A percentile compares a stretch with the other conserved stretches of the same genome.
Conservation (phyloP, 2,797 vertebrate genomes). For the Heterohyrax brucei region DNA sequence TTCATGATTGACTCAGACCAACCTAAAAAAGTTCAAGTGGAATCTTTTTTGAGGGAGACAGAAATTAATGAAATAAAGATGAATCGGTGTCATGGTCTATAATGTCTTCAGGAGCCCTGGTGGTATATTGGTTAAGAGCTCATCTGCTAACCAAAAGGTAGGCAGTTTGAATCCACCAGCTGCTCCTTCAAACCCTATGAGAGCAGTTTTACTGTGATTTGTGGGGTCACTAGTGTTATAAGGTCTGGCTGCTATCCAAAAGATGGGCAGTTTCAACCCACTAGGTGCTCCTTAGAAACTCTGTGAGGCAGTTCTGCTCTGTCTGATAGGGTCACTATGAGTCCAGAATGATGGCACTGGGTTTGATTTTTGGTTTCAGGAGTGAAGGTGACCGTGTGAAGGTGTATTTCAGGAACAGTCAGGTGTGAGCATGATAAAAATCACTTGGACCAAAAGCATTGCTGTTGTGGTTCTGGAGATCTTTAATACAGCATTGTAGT, state of each 20-base stretch:
- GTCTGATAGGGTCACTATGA: too few species aligned
- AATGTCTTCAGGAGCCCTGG: neutral
- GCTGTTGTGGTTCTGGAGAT: neutral
- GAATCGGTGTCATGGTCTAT: neutral
- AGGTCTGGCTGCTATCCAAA: too few species aligned
- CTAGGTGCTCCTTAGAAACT: too few species aligned
- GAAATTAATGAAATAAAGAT: neutral
- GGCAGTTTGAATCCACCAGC: too few species aligned
- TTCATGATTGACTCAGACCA: neutral
- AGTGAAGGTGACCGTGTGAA: neutral
- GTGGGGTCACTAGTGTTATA: too few species aligned
- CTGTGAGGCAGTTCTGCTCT: too few species aligned
- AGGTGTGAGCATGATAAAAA: neutral
- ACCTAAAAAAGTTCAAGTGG: slow-evolving; percentile 36
- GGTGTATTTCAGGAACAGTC: slow-evolving; percentile 9
- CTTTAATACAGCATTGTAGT: neutral
- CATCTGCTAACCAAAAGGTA: too few species aligned
- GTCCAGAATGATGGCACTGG: too few species aligned
- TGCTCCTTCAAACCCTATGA: too few species aligned
- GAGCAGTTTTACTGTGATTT: too few species aligned
- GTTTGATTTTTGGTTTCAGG: neutral
- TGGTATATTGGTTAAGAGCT: too few species aligned
- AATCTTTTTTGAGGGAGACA: neutral
- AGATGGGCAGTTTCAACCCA: too few species aligned
- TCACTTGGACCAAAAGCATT: neutral